Evolutionary conservation across 2,113 vertebrate genomes (phyloP).

Genomic region (Caranx ignobilis): DNA sequence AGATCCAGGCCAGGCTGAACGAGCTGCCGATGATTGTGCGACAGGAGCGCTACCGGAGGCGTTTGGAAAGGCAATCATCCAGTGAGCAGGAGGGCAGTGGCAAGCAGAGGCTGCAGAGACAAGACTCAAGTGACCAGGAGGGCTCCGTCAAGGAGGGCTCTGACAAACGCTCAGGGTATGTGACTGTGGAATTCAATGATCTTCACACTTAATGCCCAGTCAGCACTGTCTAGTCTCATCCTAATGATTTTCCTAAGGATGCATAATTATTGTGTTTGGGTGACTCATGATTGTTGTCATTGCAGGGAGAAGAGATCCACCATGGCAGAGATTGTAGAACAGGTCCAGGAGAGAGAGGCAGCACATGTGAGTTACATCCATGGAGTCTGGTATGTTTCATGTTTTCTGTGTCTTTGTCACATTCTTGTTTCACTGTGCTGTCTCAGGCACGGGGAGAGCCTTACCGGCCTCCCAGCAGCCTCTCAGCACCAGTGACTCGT

Average conservation of each 20-base stretch:
- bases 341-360: constrained; percentile 93
- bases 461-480: constrained; percentile 87
- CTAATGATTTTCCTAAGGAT: constrained; percentile 24
- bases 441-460: constrained; percentile 81
- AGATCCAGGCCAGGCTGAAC: constrained; percentile 86
- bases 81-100: constrained; percentile 86
- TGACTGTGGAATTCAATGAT: constrained; percentile 18
- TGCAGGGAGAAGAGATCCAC: constrained; percentile 88
- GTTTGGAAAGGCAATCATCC: constrained; percentile 87
- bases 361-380: constrained; percentile 70
- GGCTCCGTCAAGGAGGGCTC: constrained; percentile 83
- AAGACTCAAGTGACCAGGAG: constrained; percentile 93
- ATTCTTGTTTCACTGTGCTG: neutral
- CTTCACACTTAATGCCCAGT: constrained; percentile 18
- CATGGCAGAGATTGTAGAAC: constrained; percentile 94
- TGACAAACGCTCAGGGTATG: constrained; percentile 84
- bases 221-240: constrained; percentile 9
- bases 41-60: constrained; percentile 83
- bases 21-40: constrained; percentile 85
- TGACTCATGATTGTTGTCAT: constrained; percentile 43
- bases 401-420: neutral
- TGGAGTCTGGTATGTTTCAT: neutral
- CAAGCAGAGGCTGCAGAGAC: constrained; percentile 86
- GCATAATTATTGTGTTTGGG: constrained; percentile 23
- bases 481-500: constrained; percentile 89